phyloP scores from a whole-genome alignment of 2,888 invertebrate genomes.

The Candidula unifasciata region DNA sequence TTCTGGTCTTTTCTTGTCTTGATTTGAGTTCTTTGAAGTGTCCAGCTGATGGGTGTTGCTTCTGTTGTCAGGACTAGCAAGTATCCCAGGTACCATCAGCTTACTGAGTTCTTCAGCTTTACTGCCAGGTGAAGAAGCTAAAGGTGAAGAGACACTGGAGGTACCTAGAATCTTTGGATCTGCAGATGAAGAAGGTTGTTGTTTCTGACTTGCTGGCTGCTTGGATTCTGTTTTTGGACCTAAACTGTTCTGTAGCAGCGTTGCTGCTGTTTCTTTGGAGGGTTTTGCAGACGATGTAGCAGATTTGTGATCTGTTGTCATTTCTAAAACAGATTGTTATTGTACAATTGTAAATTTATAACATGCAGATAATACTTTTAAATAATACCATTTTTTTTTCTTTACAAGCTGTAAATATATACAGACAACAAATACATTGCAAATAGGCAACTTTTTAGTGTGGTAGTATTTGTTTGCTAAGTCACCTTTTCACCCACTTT shows the following conservation, averaged over 20 bases:
- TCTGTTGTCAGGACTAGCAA: not conserved
- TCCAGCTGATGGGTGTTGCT: not conserved
- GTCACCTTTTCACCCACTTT: too few relatives aligned
- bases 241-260: constrained; percentile 50
- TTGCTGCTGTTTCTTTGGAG: constrained; percentile 55
- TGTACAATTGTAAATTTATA: not conserved
- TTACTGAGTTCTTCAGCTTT: constrained; percentile 11
- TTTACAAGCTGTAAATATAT: not conserved
- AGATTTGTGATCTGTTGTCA: constrained; percentile 20
- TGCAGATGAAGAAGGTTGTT: not conserved
- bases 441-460: too few relatives aligned
- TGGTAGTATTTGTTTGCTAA: too few relatives aligned
- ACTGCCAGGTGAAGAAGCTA: not conserved
- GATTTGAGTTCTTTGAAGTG: constrained; percentile 50
- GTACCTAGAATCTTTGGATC: not conserved
- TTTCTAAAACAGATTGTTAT: constrained; percentile 27
- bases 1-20: constrained; percentile 58
- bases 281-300: constrained; percentile 40
- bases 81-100: not conserved
- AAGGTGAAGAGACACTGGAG: not conserved
- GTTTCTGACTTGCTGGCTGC: not conserved
- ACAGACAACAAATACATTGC: too few relatives aligned
- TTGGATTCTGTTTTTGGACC: constrained; percentile 16
- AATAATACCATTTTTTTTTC: not conserved
- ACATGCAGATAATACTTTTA: too few relatives aligned